A percentile compares a stretch with the other conserved stretches of the same genome.
These are phyloP conservation scores for Tribolium madens DNA, from an alignment of 1,140 invertebrate species.

Conservation along the genomic window DNA sequence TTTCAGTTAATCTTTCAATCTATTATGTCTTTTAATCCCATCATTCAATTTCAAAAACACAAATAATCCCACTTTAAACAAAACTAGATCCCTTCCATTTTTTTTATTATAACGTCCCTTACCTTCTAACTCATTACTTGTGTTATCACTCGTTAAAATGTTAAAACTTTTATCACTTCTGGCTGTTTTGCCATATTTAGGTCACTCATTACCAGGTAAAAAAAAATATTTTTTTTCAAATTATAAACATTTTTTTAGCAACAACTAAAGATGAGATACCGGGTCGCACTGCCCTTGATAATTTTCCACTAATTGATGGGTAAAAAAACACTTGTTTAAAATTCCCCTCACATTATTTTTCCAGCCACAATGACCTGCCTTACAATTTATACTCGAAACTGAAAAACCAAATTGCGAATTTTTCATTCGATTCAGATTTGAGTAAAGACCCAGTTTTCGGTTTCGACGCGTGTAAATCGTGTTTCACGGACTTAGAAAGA, in stretches of 20 bases:
- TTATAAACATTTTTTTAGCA: background rate
- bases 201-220: background rate
- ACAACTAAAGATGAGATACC: background rate
- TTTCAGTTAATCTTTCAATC: too few relatives aligned
- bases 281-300: constrained; percentile 34
- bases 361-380: constrained; percentile 75
- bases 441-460: constrained; percentile 65
- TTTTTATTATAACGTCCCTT: too few relatives aligned
- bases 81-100: too few relatives aligned
- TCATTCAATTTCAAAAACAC: too few relatives aligned
- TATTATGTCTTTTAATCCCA: too few relatives aligned
- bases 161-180: background rate
- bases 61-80: too few relatives aligned
- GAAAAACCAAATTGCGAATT: constrained; percentile 68
- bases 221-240: background rate
- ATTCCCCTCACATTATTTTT: constrained; percentile 21
- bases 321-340: background rate
- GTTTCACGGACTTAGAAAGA: constrained; percentile 71
- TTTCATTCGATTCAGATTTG: constrained; percentile 68
- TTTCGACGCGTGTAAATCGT: constrained; percentile 56
- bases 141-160: background rate
- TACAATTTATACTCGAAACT: constrained; percentile 66
- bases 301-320: constrained; percentile 41
- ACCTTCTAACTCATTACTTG: too few relatives aligned
- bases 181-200: background rate